phyloP scores from a whole-genome alignment of 2,888 invertebrate species.

The Drosophila barbarae region DNA sequence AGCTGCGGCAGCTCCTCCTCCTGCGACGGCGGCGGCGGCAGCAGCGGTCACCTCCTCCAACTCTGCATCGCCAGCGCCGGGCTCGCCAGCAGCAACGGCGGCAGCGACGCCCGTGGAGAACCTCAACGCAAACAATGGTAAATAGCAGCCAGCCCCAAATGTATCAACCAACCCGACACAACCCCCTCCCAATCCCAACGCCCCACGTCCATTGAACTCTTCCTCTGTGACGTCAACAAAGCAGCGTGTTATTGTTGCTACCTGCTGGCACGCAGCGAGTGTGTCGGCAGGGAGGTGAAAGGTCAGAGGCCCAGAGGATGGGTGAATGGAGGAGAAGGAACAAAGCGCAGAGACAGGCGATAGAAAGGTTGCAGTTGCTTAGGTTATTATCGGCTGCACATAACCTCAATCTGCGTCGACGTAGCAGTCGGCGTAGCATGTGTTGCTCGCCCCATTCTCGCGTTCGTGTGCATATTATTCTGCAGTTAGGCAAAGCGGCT shows the following conservation, averaged over 20 bases:
- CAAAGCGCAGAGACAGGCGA: neutral
- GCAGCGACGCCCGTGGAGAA: slow-evolving; percentile 62
- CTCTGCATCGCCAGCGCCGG: slow-evolving; percentile 61
- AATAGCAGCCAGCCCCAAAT: slow-evolving; percentile 34
- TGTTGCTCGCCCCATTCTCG: slow-evolving; percentile 10
- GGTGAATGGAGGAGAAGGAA: neutral
- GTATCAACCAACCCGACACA: slow-evolving; percentile 10
- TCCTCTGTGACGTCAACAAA: slow-evolving; percentile 65
- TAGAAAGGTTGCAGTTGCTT: slow-evolving; percentile 32
- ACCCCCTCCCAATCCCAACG: slow-evolving; percentile 8
- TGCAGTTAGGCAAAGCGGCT: slow-evolving; percentile 14
- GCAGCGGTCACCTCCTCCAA: slow-evolving; percentile 57
- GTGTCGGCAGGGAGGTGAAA: neutral
- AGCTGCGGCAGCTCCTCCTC: slow-evolving; percentile 39
- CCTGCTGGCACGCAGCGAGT: slow-evolving; percentile 16
- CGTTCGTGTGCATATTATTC: slow-evolving; percentile 5
- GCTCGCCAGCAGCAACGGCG: slow-evolving; percentile 54
- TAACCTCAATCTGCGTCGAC: slow-evolving; percentile 37
- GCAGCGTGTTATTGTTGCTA: slow-evolving; percentile 37
- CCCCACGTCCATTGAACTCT: slow-evolving; percentile 62
- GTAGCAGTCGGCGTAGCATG: slow-evolving; percentile 31
- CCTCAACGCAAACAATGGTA: slow-evolving; percentile 77
- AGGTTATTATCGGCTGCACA: slow-evolving; percentile 34
- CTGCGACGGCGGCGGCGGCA: slow-evolving; percentile 54
- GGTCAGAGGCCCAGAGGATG: slow-evolving; percentile 4